These are phyloP conservation scores for Toxotes lorentzi DNA, from an alignment of 2,797 vertebrate species.

Conservation along the genomic window DNA sequence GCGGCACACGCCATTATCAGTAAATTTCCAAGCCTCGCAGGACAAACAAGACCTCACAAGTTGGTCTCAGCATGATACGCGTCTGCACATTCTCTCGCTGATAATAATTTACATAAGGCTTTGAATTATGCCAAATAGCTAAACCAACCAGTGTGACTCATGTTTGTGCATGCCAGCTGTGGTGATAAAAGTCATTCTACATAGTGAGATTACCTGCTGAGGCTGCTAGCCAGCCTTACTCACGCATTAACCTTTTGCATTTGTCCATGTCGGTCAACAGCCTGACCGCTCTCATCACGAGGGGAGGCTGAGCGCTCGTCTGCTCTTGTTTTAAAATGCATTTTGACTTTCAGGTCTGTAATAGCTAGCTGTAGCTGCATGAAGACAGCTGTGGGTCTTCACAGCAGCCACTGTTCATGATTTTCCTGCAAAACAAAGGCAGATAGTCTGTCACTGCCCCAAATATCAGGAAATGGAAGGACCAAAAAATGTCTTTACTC, in stretches of 20 bases:
- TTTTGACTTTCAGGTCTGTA: constrained; percentile 30
- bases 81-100: constrained; percentile 20
- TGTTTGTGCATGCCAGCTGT: constrained; percentile 24
- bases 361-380: constrained; percentile 12
- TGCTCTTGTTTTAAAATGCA: constrained; percentile 23
- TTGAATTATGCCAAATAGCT: constrained; percentile 27
- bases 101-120: constrained; percentile 13
- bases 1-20: constrained; percentile 21
- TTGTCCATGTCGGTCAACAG: constrained; percentile 15
- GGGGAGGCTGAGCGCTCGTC: background rate
- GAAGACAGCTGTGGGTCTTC: constrained; percentile 6
- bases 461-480: constrained; percentile 17
- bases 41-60: constrained; percentile 43
- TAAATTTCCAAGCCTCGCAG: constrained; percentile 23
- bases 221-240: constrained; percentile 26
- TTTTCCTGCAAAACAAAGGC: constrained; percentile 12
- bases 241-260: constrained; percentile 24
- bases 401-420: constrained; percentile 16
- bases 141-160: constrained; percentile 10
- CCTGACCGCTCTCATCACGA: constrained; percentile 1
- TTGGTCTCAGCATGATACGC: constrained; percentile 23
- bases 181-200: constrained; percentile 31
- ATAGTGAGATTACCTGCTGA: constrained; percentile 35
- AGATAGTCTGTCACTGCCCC: constrained; percentile 12
- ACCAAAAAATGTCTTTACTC: constrained; percentile 25